Evolutionary conservation across 2,888 invertebrate genomes (phyloP).

Genomic region (Dolichomitus sp.): DNA sequence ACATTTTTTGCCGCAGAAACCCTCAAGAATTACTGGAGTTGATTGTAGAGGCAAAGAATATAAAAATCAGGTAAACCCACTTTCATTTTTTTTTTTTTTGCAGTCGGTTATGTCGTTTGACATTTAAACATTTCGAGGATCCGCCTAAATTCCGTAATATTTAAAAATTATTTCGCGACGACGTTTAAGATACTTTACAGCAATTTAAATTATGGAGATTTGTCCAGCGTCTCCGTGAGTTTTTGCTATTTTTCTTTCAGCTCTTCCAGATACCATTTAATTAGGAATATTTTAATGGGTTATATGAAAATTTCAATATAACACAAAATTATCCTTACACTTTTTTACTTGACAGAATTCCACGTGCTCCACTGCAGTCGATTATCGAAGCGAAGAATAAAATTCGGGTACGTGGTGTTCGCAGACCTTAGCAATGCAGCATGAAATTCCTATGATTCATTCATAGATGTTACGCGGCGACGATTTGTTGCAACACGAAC

Average conservation of each 20-base stretch:
- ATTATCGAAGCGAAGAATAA: slow-evolving; percentile 79
- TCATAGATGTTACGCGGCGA: slow-evolving; percentile 16
- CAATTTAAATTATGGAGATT: slow-evolving; percentile 78
- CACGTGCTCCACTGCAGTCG: slow-evolving; percentile 70
- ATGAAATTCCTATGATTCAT: slow-evolving; percentile 40
- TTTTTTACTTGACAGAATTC: slow-evolving; percentile 45
- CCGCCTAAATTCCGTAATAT: slow-evolving; percentile 47
- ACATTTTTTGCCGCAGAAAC: not conserved
- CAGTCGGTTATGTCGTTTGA: slow-evolving; percentile 35
- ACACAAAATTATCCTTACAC: not conserved
- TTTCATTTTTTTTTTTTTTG: slow-evolving; percentile 50
- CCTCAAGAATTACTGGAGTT: not conserved
- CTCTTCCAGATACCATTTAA: not conserved
- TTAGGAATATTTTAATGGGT: not conserved
- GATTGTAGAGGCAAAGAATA: not conserved
- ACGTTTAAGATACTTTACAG: not conserved
- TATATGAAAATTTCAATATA: slow-evolving; percentile 15
- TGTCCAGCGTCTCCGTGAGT: slow-evolving; percentile 77
- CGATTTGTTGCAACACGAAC: slow-evolving; percentile 43
- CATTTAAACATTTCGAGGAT: slow-evolving; percentile 47
- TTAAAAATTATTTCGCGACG: not conserved
- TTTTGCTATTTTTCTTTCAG: slow-evolving; percentile 8
- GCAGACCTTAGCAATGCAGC: not conserved
- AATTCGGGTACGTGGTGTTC: slow-evolving; percentile 75
- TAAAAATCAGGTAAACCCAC: not conserved